Percentiles rank a stretch among this genome's conserved stretches.
Evolutionary conservation across 2,888 invertebrate species (phyloP).

Genomic region (Meteorus cinctellus): DNA sequence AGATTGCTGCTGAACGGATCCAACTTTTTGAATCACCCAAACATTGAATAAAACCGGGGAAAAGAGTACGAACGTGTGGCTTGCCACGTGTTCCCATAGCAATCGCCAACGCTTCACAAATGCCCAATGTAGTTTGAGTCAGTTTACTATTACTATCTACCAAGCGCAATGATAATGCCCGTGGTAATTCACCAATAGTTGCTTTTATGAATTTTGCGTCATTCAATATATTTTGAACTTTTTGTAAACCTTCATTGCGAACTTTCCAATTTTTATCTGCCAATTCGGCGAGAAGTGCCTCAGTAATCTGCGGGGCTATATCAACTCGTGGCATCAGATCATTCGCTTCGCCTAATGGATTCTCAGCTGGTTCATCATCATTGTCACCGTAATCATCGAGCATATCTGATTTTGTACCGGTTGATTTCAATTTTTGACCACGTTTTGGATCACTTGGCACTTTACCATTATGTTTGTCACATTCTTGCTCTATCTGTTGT

Average conservation of each 20-base stretch:
- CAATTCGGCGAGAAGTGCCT: constrained; percentile 85
- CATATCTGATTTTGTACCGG: constrained; percentile 47
- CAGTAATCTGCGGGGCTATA: constrained; percentile 88
- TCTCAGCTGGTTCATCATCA: constrained; percentile 75
- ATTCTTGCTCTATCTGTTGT: constrained; percentile 89
- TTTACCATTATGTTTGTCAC: constrained; percentile 79
- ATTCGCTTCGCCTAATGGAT: constrained; percentile 71
- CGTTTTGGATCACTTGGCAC: constrained; percentile 60
- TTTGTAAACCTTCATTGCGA: constrained; percentile 75
- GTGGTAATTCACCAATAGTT: constrained; percentile 88
- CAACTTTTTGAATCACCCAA: constrained; percentile 83
- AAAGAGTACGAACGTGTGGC: constrained; percentile 85
- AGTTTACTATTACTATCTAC: constrained; percentile 95
- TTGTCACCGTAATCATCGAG: constrained; percentile 74
- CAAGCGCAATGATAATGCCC: constrained; percentile 84
- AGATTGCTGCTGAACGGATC: constrained; percentile 85
- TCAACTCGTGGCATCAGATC: constrained; percentile 87
- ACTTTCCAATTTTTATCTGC: constrained; percentile 95
- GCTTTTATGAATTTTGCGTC: constrained; percentile 88
- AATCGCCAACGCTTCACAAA: constrained; percentile 87
- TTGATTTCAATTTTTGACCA: constrained; percentile 54
- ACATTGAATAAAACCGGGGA: constrained; percentile 86
- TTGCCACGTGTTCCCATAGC: constrained; percentile 90
- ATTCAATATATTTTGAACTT: constrained; percentile 81
- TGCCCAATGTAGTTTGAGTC: constrained; percentile 86